Evolutionary conservation across 2,113 vertebrate species (phyloP).

Genomic region (Malurus melanocephalus): DNA sequence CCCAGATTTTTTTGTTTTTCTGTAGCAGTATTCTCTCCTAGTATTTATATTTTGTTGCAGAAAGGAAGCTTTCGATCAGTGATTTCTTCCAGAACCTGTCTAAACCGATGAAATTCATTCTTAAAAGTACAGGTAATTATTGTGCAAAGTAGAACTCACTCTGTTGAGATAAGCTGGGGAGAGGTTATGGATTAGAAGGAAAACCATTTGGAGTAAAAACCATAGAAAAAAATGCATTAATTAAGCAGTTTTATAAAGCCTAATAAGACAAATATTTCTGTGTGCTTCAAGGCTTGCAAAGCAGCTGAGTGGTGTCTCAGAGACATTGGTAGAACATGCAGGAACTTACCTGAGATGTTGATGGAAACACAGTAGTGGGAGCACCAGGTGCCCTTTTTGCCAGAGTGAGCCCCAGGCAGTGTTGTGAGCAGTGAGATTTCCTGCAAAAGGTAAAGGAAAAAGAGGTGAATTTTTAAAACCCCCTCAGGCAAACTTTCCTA

Average conservation of each 20-base stretch:
- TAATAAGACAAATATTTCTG: neutral
- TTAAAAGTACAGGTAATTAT: neutral
- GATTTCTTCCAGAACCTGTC: neutral
- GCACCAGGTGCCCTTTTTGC: neutral
- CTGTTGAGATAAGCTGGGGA: neutral
- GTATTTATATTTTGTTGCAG: neutral
- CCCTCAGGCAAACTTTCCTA: neutral
- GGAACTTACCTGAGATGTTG: neutral
- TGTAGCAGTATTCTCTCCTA: neutral
- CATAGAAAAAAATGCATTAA: neutral
- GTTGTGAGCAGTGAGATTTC: neutral
- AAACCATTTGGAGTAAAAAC: neutral
- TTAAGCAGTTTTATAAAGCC: neutral
- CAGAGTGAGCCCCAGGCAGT: neutral
- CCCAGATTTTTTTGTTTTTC: too few species aligned
- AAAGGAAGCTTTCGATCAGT: neutral
- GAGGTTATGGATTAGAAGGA: neutral
- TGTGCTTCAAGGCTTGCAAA: neutral
- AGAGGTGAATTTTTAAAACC: neutral
- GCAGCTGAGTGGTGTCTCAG: neutral
- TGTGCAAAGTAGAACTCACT: neutral
- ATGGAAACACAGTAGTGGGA: rapidly evolving
- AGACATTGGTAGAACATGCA: neutral
- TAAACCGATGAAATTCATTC: neutral
- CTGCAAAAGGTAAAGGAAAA: neutral